phyloP scores from a whole-genome alignment of 2,888 invertebrate genomes.

The Nezara viridula region DNA sequence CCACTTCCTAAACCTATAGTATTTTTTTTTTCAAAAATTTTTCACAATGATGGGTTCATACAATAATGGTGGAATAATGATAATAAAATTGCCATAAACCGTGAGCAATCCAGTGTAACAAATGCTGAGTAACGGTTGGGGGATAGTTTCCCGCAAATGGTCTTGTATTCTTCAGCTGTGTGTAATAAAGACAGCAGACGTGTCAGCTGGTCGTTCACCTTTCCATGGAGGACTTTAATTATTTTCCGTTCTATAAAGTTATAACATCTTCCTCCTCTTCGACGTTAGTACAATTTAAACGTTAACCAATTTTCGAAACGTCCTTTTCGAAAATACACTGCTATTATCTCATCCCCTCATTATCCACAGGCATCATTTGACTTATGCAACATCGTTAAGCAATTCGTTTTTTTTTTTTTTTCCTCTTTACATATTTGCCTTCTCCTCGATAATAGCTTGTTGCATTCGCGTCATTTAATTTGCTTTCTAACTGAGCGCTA shows the following conservation, averaged over 20 bases:
- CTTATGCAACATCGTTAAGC: not conserved
- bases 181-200: not conserved
- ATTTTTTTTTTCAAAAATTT: not conserved
- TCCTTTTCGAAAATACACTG: slow-evolving; percentile 5
- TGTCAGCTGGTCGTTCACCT: not conserved
- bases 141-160: not conserved
- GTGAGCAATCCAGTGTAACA: not conserved
- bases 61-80: not conserved
- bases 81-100: not conserved
- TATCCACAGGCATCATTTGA: not conserved
- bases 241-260: not conserved
- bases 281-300: not conserved
- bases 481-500: not conserved
- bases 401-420: not conserved
- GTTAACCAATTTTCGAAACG: not conserved
- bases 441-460: not conserved
- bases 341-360: slow-evolving; percentile 1
- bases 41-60: not conserved
- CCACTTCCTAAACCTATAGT: too few species aligned
- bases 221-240: not conserved
- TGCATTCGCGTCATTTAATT: not conserved
- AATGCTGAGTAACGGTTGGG: not conserved
- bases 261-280: not conserved
- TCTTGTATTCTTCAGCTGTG: not conserved
- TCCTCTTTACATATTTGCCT: slow-evolving; percentile 26